Evolutionary conservation across 2,888 invertebrate species (phyloP), one percentile per base, ranked within the genome.

Genomic region (Scaptomyza caliginosa): DNA sequence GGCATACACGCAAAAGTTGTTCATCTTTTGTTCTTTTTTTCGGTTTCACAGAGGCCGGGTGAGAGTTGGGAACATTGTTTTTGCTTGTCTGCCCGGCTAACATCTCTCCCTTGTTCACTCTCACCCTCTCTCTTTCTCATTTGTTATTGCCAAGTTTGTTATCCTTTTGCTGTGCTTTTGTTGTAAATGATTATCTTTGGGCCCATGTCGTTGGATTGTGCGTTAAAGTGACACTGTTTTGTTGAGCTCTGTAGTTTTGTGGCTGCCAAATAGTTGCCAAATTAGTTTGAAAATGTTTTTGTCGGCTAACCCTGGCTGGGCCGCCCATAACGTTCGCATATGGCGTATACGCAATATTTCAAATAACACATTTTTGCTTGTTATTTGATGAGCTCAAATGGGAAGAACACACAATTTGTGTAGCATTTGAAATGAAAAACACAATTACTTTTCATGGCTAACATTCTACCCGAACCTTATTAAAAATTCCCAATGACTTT

Each of bases 1-100:
- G 88, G 88, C 87, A 86, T 86, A 75, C 85, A 73, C 77, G 67
- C 81, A 67, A 80, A 84, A 74, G 65, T 81, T 81, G 75, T 71
- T 84, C 65, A 32, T 76, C 60, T 77, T 68, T 62, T 62, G 7
- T 26, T 17, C 26, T 36, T 59, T 52, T 51, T 64, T 67, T 39
- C 38, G 38, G 46, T 59, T 62, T 24, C n/a, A 10, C 19, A 13
- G 24, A 19, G 34, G 43, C 38, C 36, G 46, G 23, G 10, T 5
- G 17, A 23, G 23, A n/a, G 34, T 11, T 26, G 23, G 21, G n/a
- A n/a, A n/a, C 42, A 16, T 57, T 60, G 42, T 40, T 56, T 56
- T 34, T 59, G 54, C 28, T 28, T 42, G 69, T 50, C 50, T 55
- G 51, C 13, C 46, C 26, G 40, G 24, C 11, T 45, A 46, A 50